Conservation (phyloP, 2,888 invertebrate species). For the Stenolophus ochropezus region DNA sequence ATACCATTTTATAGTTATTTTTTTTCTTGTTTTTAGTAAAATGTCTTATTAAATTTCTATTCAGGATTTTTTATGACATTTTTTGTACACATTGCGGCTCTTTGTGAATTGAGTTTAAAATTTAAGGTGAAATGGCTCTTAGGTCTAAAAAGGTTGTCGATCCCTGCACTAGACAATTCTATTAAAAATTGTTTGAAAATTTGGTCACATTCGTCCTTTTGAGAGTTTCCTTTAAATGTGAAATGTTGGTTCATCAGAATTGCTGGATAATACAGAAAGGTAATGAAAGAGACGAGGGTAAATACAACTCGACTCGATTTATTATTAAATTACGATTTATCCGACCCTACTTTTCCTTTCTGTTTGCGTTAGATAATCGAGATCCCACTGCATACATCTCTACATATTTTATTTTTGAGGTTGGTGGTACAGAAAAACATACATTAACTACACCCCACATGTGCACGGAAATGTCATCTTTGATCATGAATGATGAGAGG, state of each 20-base stretch:
- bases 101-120: too few relatives aligned
- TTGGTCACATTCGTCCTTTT: constrained; percentile 19
- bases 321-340: constrained; percentile 38
- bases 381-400: constrained; percentile 7
- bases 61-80: too few relatives aligned
- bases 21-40: too few relatives aligned
- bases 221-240: not conserved
- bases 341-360: not conserved
- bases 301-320: constrained; percentile 23
- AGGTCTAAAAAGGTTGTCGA: too few relatives aligned
- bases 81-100: too few relatives aligned
- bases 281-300: constrained; percentile 35
- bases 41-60: too few relatives aligned
- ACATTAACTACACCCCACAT: not conserved
- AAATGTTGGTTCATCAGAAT: not conserved
- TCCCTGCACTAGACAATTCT: not conserved
- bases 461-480: not conserved
- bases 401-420: constrained; percentile 5
- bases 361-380: constrained; percentile 21
- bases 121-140: too few relatives aligned
- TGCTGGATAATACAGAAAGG: constrained; percentile 7
- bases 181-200: not conserved
- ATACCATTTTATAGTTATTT: too few relatives aligned
- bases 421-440: not conserved
- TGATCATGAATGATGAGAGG: not conserved